A percentile compares a stretch with the other conserved stretches of the same genome.
Evolutionary conservation across 2,113 vertebrate genomes (phyloP).

Genomic region (Forbesichthys papilliferus): DNA sequence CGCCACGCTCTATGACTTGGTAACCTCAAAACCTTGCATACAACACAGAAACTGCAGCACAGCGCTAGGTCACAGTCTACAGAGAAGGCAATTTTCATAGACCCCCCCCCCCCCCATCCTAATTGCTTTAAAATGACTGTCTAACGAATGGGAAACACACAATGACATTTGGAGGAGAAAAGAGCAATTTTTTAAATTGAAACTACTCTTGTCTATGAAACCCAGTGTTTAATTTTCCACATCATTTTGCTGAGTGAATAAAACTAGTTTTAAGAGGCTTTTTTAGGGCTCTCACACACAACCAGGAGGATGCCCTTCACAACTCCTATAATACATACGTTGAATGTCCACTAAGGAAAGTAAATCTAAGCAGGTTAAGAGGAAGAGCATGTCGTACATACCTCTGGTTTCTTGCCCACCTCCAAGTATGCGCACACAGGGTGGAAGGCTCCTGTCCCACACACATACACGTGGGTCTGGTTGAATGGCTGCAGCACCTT

Average conservation of each 20-base stretch:
- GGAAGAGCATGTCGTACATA: slow-evolving; percentile 53
- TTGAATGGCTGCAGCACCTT: slow-evolving; percentile 93
- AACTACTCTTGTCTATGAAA: slow-evolving; percentile 29
- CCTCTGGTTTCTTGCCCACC: slow-evolving; percentile 92
- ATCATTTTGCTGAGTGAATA: slow-evolving; percentile 36
- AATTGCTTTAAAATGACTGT: slow-evolving; percentile 47
- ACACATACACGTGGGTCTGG: slow-evolving; percentile 92
- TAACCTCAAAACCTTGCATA: slow-evolving; percentile 13
- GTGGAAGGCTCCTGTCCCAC: slow-evolving; percentile 96
- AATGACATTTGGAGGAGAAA: slow-evolving; percentile 52
- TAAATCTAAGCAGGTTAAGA: neutral
- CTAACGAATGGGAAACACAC: slow-evolving; percentile 54
- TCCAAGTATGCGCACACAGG: slow-evolving; percentile 93
- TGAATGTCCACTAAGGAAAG: neutral
- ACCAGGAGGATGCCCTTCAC: slow-evolving; percentile 6
- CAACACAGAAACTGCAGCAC: slow-evolving; percentile 26
- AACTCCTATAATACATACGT: neutral
- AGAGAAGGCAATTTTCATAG: slow-evolving; percentile 26
- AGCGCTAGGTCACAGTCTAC: slow-evolving; percentile 28
- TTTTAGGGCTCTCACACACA: slow-evolving; percentile 26
- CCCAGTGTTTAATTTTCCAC: slow-evolving; percentile 40
- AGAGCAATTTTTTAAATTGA: slow-evolving; percentile 42
- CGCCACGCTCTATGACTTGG: slow-evolving; percentile 2
- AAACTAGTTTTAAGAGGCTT: slow-evolving; percentile 36
- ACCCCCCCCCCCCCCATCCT: slow-evolving; percentile 19